Evolutionary conservation across 2,113 vertebrate species (phyloP), one percentile per base, ranked within the genome.

Genomic region (Melanerpes aurifrons): DNA sequence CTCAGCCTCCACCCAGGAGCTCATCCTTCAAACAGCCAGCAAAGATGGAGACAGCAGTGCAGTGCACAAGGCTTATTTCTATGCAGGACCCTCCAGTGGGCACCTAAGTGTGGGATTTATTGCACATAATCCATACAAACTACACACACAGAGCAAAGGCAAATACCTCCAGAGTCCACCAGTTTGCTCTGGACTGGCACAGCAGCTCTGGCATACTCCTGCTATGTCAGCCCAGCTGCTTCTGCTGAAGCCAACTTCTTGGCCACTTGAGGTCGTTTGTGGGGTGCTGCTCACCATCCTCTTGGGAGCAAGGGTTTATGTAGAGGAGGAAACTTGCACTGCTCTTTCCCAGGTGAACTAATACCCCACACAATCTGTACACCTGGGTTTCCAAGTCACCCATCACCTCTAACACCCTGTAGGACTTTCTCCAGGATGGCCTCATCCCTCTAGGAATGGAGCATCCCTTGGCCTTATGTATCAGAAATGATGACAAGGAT

Each of bases 11-110:
- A 0, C 56, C 56, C 5, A 3, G 56, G 25, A 77, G 29, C 75
- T 80, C 8, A 2, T 50, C 25, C n/a, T 63, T 72, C 72, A 84
- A 45, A 11, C 0, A 2, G 71, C 35, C 75, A 54, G 37, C 32
- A 64, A 25, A 62, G 48, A 22, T 0, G 4, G 54, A 81, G 29
- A n/a, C 0, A 3, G n/a, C 25, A 61, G 68, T 1, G 1, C 35
- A 18, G 59, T 0, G 0, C 6, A 3, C 37, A 64, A 31, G 25
- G 56, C 56, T 67, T 64, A 37, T 53, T 82, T 68, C 66, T 75
- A 9, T 3, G 15, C 67, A 58, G 72, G 45, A 86, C 40, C 5
- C 40, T 91, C 15, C n/a, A 18, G 5, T 0, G 0, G 26, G 22
- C 50, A 88, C 25, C 29, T 0, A 63, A 76, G 12, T 21, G 26